Conservation (phyloP, 2,113 vertebrate species). For the Cavia aperea region DNA sequence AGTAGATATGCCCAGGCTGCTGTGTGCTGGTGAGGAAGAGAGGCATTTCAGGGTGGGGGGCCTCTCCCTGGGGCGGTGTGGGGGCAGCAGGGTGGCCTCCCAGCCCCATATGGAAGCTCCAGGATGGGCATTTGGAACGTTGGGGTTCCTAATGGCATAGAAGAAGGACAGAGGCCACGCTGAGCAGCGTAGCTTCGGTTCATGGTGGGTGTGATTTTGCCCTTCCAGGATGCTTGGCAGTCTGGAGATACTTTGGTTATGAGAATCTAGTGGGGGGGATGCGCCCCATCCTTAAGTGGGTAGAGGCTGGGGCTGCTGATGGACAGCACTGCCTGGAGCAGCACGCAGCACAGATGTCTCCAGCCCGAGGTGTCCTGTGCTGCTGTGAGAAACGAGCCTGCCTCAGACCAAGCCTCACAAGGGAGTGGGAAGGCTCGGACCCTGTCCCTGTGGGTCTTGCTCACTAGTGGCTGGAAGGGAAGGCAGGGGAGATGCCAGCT, state of each 20-base stretch:
- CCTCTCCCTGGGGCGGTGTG: background rate
- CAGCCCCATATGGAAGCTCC: background rate
- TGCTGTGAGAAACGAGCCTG: background rate
- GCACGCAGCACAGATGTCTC: fast-evolving
- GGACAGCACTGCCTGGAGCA: fast-evolving
- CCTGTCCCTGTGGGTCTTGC: fast-evolving
- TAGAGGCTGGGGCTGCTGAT: background rate
- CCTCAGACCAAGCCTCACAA: background rate
- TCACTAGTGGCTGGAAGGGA: background rate
- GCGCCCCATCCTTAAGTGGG: background rate
- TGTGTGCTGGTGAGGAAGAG: background rate
- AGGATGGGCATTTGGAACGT: fast-evolving
- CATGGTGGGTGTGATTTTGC: background rate
- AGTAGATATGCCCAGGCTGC: background rate
- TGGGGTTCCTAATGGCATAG: too few species aligned
- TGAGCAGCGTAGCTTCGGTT: fast-evolving
- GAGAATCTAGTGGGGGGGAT: background rate
- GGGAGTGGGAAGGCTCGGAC: background rate
- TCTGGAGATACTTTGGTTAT: background rate
- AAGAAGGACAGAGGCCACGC: background rate
- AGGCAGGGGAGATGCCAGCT: background rate
- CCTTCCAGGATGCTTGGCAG: background rate
- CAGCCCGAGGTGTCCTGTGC: fast-evolving
- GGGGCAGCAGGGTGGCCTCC: background rate
- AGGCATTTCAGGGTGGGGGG: background rate